Evolutionary conservation across 2,888 invertebrate species (phyloP), one percentile per base, ranked within the genome.

Genomic region (Chesias legatella): DNA sequence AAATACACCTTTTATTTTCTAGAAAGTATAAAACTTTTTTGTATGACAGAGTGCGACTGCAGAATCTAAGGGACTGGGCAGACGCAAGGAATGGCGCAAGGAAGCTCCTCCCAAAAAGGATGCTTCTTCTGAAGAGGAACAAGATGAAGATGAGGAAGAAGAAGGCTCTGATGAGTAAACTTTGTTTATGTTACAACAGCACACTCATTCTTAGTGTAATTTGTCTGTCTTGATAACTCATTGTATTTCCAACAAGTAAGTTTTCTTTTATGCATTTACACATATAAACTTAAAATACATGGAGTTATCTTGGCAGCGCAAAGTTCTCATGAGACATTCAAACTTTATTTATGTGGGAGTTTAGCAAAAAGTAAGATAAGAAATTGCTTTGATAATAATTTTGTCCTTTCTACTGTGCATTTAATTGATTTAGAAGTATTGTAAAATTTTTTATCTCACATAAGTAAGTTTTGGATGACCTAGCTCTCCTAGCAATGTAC

Each of bases 111-210:
- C 88, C 24, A 86, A 88, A 60, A 88, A 88, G 67, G 85, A 86
- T 59, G 88, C 79, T 23, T 83, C 88, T 24, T 69, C 84, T 40
- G 89, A 88, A 53, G 89, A 89, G 53, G 86, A 89, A 60, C 85
- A 88, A 40, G 89, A 88, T 26, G 82, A 83, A 29, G 88, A 89
- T 47, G 88, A 89, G 26, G 88, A 88, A 13, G 88, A 89, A 32
- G 88, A 88, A 49, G 88, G 81, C 56, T 88, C 89, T 58, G 89
- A 89, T 73, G 84, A 89, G 79, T 88, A 85, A 83, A 73, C 46
- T 54, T 37, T 69, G 70, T 68, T 72, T 73, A 48, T 56, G 63
- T 67, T 65, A 65, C 60, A 61, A 32, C 36, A 62, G 63, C 73
- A 60, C 61, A 73, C 73, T 75, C 72, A 77, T 70, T 72, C 71